A percentile compares a stretch with the other conserved stretches of the same genome.
These are phyloP conservation scores for Pyrocephalus nanus DNA, from an alignment of 2,797 vertebrate genomes.

Conservation along the genomic window DNA sequence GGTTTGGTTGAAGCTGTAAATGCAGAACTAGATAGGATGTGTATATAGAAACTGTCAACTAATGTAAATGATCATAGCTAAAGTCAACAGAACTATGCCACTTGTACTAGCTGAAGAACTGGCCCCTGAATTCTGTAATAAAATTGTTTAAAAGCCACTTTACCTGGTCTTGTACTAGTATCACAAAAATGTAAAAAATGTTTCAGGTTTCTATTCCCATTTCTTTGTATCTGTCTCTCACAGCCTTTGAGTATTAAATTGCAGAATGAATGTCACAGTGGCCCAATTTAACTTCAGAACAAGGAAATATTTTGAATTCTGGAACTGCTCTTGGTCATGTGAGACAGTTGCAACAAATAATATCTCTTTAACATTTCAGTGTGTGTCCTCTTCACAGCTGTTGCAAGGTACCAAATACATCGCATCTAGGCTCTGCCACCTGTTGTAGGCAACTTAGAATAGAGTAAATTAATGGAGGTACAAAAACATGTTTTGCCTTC, in stretches of 20 bases:
- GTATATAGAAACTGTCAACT: neutral
- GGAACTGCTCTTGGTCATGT: slow-evolving; percentile 53
- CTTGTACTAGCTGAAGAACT: neutral
- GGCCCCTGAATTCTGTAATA: neutral
- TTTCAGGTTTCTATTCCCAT: neutral
- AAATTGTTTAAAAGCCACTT: neutral
- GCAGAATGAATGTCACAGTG: slow-evolving; percentile 63
- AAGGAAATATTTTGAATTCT: slow-evolving; percentile 79
- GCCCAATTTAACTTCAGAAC: slow-evolving; percentile 71
- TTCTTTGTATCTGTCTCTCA: slow-evolving; percentile 8
- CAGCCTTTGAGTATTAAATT: slow-evolving; percentile 64
- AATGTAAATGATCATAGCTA: neutral
- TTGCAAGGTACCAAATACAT: slow-evolving; percentile 72
- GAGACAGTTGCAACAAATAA: slow-evolving; percentile 54
- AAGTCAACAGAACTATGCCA: neutral
- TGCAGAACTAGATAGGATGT: neutral
- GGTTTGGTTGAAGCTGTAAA: neutral
- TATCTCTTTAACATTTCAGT: slow-evolving; percentile 65
- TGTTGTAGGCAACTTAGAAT: slow-evolving; percentile 71
- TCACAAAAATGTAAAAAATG: neutral
- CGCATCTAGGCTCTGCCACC: slow-evolving; percentile 64
- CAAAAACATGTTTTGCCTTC: slow-evolving; percentile 22
- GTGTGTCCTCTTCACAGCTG: slow-evolving; percentile 66
- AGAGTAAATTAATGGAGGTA: slow-evolving; percentile 54
- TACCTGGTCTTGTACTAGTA: neutral